Percentiles rank a stretch among this genome's conserved stretches.
Evolutionary conservation across 1,140 invertebrate species (phyloP).

Genomic region (Lepidurus packardi): DNA sequence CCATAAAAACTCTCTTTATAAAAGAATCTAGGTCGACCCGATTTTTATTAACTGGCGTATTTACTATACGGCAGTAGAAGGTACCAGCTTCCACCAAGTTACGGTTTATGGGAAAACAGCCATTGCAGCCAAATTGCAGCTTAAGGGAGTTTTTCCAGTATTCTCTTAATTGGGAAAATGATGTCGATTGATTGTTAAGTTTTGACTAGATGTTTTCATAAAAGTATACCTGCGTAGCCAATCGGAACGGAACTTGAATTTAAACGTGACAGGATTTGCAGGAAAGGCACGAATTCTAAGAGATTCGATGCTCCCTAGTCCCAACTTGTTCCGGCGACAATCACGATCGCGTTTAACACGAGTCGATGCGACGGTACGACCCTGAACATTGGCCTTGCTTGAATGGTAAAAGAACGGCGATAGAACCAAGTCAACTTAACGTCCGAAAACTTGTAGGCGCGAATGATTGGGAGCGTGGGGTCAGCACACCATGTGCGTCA

Average conservation of each 20-base stretch:
- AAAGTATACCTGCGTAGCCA: too few relatives aligned
- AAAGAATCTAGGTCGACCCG: neutral
- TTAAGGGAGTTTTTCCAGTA: neutral
- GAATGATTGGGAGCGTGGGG: neutral
- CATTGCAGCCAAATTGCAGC: neutral
- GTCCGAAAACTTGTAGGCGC: neutral
- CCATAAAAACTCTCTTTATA: neutral
- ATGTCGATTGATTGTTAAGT: neutral
- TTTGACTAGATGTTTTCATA: too few relatives aligned
- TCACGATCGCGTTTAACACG: neutral
- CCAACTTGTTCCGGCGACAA: neutral
- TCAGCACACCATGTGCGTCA: constrained; percentile 4
- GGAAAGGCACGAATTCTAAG: too few relatives aligned
- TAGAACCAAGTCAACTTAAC: neutral
- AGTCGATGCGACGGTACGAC: neutral
- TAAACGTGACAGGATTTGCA: too few relatives aligned
- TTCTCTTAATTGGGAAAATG: neutral
- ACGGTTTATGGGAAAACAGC: neutral
- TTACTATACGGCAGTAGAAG: neutral
- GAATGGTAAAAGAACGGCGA: neutral
- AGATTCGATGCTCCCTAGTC: too few relatives aligned
- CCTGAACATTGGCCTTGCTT: neutral
- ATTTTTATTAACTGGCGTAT: neutral
- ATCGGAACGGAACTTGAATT: too few relatives aligned
- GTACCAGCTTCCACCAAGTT: neutral